Conservation (phyloP, 37 sponge, comb jelly and placozoan genomes). For the Spongilla lacustris region DNA sequence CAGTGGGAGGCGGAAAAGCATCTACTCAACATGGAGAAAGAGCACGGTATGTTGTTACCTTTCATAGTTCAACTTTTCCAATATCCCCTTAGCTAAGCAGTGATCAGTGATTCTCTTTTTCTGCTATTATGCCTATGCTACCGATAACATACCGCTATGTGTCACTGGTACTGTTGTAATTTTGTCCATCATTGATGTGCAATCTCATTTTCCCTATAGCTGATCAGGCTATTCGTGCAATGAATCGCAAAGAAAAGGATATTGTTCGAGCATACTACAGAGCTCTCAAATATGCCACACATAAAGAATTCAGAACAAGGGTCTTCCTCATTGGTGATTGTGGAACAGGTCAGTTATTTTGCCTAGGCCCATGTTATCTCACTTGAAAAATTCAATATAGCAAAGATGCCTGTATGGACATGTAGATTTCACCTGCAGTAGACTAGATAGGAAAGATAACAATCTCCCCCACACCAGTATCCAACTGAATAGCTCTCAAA, state of each 20-base stretch:
- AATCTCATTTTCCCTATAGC: constrained; percentile 14
- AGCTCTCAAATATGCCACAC: constrained; percentile 64
- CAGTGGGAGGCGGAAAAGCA: constrained; percentile 69
- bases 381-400: no score
- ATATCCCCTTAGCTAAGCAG: no score
- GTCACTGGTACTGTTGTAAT: background rate
- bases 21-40: constrained; percentile 70
- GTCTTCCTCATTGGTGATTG: constrained; percentile 63
- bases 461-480: no score
- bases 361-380: no score
- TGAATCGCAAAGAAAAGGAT: constrained; percentile 72
- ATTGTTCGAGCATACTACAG: constrained; percentile 56
- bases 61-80: background rate
- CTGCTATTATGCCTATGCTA: no score
- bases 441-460: no score
- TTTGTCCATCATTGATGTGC: background rate
- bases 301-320: constrained; percentile 49
- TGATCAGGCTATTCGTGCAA: constrained; percentile 65
- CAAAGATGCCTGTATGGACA: no score
- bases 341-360: constrained; percentile 33
- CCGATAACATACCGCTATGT: no score
- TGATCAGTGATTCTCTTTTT: background rate
- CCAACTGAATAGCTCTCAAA: no score
- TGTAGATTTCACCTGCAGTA: no score
- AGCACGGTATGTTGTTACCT: constrained; percentile 35